Percentiles rank a stretch among this genome's conserved stretches.
phyloP scores from a whole-genome alignment of 2,888 invertebrate species.

The Cephus rjabovi region DNA sequence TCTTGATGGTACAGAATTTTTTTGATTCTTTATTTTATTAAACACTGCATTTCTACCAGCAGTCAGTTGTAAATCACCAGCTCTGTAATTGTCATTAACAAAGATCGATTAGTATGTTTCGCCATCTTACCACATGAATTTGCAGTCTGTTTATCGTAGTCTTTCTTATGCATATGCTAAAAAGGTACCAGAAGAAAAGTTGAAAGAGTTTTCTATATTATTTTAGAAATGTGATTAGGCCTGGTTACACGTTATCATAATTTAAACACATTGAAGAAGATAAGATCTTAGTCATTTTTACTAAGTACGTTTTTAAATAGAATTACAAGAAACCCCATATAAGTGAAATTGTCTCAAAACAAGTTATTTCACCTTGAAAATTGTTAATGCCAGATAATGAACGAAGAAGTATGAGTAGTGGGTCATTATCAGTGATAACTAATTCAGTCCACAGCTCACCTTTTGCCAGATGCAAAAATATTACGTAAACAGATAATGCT shows the following conservation, averaged over 20 bases:
- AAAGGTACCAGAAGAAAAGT: neutral
- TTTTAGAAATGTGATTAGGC: neutral
- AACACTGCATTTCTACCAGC: conserved; percentile 70
- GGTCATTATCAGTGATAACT: neutral
- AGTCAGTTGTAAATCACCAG: conserved; percentile 70
- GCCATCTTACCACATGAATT: too few species aligned
- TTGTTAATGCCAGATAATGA: conserved; percentile 32
- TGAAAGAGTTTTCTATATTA: neutral
- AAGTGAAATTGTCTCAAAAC: neutral
- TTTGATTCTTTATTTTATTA: conserved; percentile 38
- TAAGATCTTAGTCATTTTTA: neutral
- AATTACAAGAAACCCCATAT: neutral
- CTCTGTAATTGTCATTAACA: conserved; percentile 50
- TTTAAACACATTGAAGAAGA: neutral
- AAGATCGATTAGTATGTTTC: too few species aligned
- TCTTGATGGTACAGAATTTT: conserved; percentile 53
- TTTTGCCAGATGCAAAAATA: conserved; percentile 68
- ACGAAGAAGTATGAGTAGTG: neutral
- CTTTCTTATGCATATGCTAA: too few species aligned
- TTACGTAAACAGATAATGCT: conserved; percentile 72
- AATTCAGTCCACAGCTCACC: conserved; percentile 46
- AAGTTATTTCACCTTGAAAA: neutral
- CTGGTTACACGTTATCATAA: neutral
- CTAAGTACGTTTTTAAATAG: neutral
- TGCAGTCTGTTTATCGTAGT: too few species aligned